phyloP scores from a whole-genome alignment of 2,797 vertebrate species.

The Salarias fasciatus region DNA sequence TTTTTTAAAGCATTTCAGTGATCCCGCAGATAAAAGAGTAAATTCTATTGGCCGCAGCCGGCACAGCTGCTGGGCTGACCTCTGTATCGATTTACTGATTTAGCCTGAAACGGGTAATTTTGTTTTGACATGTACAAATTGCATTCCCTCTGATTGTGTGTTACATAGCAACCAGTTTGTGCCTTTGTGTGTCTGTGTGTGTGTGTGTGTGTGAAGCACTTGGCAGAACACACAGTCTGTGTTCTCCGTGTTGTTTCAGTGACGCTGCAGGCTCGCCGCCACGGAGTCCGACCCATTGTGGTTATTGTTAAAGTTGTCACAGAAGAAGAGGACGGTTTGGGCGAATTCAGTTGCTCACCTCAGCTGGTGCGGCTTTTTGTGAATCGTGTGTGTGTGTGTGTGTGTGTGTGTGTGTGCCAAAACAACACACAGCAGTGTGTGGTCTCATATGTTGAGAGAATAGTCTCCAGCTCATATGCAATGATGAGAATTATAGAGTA shows the following conservation, averaged over 20 bases:
- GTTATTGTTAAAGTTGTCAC: conserved; percentile 43
- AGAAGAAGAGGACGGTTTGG: conserved; percentile 19
- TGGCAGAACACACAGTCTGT: conserved; percentile 44
- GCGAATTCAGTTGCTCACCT: no score
- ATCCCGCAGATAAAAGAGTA: not conserved
- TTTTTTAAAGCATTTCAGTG: no score
- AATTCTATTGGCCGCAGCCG: conserved; percentile 28
- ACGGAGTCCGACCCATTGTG: conserved; percentile 37
- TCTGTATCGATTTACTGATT: conserved; percentile 45
- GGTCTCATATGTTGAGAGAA: not conserved
- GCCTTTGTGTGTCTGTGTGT: conserved; percentile 8
- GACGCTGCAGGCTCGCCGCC: conserved; percentile 28
- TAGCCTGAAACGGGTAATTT: conserved; percentile 52
- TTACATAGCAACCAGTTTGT: conserved; percentile 61
- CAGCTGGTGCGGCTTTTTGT: not conserved
- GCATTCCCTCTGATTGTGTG: conserved; percentile 20
- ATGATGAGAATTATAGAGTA: no score
- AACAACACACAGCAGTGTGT: no score
- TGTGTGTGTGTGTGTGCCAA: no score
- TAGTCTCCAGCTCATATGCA: not conserved
- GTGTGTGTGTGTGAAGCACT: conserved; percentile 12
- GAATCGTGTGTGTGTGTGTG: conserved; percentile 1
- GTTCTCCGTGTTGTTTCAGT: conserved; percentile 19
- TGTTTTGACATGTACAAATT: conserved; percentile 42
- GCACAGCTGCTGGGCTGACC: conserved; percentile 53